phyloP scores from a whole-genome alignment of 1,140 invertebrate species.

The Macrostomum lignano region DNA sequence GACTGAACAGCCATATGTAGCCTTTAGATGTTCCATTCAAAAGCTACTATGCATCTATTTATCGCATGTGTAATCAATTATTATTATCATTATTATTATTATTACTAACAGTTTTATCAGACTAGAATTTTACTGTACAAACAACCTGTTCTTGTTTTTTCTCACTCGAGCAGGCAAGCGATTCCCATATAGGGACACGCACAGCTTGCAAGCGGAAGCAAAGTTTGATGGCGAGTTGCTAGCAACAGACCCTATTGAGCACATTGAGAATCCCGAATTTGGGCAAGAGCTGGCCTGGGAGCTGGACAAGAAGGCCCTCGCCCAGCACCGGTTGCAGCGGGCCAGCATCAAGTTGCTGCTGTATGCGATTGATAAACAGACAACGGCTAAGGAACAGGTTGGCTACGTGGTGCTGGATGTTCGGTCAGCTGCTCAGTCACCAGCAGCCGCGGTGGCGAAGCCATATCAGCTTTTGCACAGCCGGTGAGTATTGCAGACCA shows the following conservation, averaged over 20 bases:
- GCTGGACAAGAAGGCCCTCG: conserved; percentile 27
- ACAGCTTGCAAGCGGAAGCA: not conserved
- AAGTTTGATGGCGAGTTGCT: conserved; percentile 17
- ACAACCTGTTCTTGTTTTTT: not conserved
- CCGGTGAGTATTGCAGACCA: too few relatives aligned
- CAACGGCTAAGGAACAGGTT: conserved; percentile 21
- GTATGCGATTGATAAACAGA: conserved; percentile 21
- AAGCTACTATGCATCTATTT: too few relatives aligned
- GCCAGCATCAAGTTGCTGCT: conserved; percentile 27
- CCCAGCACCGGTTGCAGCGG: conserved; percentile 24
- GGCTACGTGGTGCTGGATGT: conserved; percentile 31
- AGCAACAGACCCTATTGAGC: conserved; percentile 26
- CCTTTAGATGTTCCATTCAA: too few relatives aligned
- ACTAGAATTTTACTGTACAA: too few relatives aligned
- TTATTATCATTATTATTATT: too few relatives aligned
- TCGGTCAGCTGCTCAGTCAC: conserved; percentile 13
- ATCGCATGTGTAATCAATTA: too few relatives aligned
- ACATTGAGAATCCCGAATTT: conserved; percentile 23
- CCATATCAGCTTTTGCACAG: too few relatives aligned
- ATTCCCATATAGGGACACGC: not conserved
- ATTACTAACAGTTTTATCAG: too few relatives aligned
- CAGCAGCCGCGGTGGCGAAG: conserved; percentile 5
- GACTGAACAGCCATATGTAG: too few relatives aligned
- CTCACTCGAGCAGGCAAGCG: not conserved
- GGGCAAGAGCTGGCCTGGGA: conserved; percentile 32